Evolutionary conservation across 2,797 vertebrate species (phyloP), one percentile per base, ranked within the genome.

Genomic region (Nannoperca obscura): DNA sequence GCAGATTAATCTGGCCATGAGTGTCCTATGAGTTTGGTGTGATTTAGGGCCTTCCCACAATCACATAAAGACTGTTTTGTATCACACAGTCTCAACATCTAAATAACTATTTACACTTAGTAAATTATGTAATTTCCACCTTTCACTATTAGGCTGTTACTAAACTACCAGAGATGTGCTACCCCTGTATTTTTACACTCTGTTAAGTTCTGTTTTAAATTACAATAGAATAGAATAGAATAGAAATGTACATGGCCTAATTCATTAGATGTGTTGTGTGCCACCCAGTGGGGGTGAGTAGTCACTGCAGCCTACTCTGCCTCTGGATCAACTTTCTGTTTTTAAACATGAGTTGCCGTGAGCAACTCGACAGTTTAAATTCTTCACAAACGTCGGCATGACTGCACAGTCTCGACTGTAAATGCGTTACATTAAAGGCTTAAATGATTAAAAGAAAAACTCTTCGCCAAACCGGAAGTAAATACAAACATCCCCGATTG

Each of bases 391-490:
- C 1, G 2, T 2, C 0, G 47, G 0, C 1, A 19, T n/a, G 24
- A 7, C 0, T 0, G n/a, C 50, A 42, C 15, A 50, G 0, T 1
- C 1, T 0, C 6, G 7, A 2, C 1, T 5, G 3, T 5, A 0
- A n/a, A 7, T 57, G 12, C 0, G 27, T 24, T 50, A 0, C 2
- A 11, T 32, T 2, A 27, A 19, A 49, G 0, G 1, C 1, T 12
- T 20, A 15, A 22, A 44, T n/a, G 1, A 20, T 11, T 12, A 50
- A 59, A 61, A 40, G 1, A 7, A 76, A 40, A 3, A 12, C 5
- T 30, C 5, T 7, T 40, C 1, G 1, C 11, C n/a, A 19, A 76
- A 88, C 86, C 90, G 94, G 94, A 95, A 92, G 88, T 87, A 83
- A 78, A 89, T 78, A 70, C 14, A 42, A 36, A 49, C 7, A 1